These are phyloP conservation scores for Cephus pygmeus DNA, from an alignment of 2,888 invertebrate genomes.

Conservation along the genomic window DNA sequence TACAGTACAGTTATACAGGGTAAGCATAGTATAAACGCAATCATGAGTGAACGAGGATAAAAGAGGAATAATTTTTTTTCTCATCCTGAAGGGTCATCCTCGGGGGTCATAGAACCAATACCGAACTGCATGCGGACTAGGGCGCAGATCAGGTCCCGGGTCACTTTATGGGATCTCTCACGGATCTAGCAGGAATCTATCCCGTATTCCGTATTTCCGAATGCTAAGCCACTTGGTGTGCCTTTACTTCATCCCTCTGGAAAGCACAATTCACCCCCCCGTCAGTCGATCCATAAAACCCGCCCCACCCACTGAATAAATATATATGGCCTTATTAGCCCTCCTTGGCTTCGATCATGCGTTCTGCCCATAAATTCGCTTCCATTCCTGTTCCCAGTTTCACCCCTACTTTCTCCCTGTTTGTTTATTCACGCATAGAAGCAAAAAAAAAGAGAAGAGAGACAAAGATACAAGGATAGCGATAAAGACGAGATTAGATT, in stretches of 20 bases:
- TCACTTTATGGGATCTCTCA: constrained; percentile 62
- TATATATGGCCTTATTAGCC: constrained; percentile 60
- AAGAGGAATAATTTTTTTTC: no score
- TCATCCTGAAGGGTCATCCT: no score
- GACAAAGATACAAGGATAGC: background rate
- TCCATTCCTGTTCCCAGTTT: no score
- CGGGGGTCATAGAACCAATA: no score
- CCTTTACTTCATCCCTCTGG: background rate
- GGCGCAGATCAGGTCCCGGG: constrained; percentile 36
- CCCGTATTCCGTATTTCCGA: constrained; percentile 43
- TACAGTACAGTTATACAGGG: no score
- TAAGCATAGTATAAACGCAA: no score
- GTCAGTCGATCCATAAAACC: constrained; percentile 45
- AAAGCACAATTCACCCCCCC: constrained; percentile 9
- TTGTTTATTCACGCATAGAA: background rate
- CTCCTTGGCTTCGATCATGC: constrained; percentile 48
- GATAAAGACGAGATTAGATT: background rate
- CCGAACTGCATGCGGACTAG: no score
- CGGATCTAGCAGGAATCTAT: constrained; percentile 54
- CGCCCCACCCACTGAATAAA: constrained; percentile 49
- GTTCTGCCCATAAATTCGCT: constrained; percentile 14
- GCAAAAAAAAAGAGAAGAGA: background rate
- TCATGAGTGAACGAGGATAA: no score
- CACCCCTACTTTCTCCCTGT: background rate
- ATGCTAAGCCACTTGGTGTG: constrained; percentile 42